Conservation (phyloP, 2,113 vertebrate genomes). For the Cephalophus harveyi region DNA sequence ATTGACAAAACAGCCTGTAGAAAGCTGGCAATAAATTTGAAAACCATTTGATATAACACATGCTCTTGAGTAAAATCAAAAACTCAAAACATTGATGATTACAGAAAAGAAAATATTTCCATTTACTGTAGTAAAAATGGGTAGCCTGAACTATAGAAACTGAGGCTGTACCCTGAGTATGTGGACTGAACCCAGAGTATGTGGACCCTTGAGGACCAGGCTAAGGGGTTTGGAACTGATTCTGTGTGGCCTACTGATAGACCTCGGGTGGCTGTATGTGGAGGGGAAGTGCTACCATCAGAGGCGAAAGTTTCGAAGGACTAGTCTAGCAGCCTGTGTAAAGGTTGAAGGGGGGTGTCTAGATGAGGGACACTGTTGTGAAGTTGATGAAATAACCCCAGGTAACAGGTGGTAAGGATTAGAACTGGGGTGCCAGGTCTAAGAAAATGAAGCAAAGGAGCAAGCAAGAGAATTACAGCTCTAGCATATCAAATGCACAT, state of each 20-base stretch:
- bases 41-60: rapidly evolving
- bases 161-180: not conserved
- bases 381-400: not conserved
- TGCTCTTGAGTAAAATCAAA: not conserved
- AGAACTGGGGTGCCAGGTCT: rapidly evolving
- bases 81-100: not conserved
- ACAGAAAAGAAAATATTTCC: not conserved
- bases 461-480: rapidly evolving
- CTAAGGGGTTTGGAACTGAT: not conserved
- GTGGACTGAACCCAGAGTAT: not conserved
- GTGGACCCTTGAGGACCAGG: not conserved
- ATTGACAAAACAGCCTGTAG: not conserved
- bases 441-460: not conserved
- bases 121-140: not conserved
- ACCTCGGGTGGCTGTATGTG: not conserved
- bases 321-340: rapidly evolving
- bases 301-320: not conserved
- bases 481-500: too few relatives aligned
- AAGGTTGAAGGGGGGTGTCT: not conserved
- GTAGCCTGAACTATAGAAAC: not conserved
- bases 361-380: not conserved
- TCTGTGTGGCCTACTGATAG: not conserved
- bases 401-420: not conserved
- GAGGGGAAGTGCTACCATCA: not conserved
- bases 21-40: not conserved